Conservation (phyloP, 2,888 invertebrate species). For the Pristionchus japonicus region DNA sequence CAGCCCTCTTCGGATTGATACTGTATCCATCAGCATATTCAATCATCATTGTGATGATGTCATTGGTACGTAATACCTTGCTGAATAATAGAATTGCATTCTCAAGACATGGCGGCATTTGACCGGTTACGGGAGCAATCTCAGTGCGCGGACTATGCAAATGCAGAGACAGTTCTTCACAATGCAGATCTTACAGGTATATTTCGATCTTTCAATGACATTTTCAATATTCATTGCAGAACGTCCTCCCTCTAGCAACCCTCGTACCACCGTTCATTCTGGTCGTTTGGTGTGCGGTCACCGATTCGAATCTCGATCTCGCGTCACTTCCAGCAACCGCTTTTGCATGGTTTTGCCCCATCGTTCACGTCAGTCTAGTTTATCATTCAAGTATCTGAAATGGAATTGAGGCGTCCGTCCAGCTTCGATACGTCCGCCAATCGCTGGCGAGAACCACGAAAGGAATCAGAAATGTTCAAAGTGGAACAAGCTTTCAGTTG, state of each 20-base stretch:
- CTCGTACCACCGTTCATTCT: neutral
- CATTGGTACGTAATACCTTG: neutral
- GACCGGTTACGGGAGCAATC: neutral
- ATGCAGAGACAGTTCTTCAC: slow-evolving; percentile 9
- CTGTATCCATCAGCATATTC: neutral
- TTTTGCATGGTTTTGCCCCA: neutral
- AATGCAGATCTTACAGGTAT: neutral
- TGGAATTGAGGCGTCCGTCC: neutral
- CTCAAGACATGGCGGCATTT: neutral
- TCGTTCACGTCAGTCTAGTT: neutral
- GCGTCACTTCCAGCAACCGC: neutral
- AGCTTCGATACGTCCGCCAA: neutral
- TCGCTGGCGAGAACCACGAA: neutral
- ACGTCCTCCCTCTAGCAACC: neutral
- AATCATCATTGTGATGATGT: neutral
- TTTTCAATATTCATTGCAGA: neutral
- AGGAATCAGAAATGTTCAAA: neutral
- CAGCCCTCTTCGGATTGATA: neutral
- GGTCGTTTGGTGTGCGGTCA: neutral
- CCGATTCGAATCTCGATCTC: neutral
- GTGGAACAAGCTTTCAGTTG: neutral
- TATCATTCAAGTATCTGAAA: too few relatives aligned
- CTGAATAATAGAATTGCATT: neutral
- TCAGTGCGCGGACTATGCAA: neutral
- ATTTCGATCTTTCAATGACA: neutral